Evolutionary conservation across 2,113 vertebrate species (phyloP).

Genomic region (Ptychochromis oligacanthus): DNA sequence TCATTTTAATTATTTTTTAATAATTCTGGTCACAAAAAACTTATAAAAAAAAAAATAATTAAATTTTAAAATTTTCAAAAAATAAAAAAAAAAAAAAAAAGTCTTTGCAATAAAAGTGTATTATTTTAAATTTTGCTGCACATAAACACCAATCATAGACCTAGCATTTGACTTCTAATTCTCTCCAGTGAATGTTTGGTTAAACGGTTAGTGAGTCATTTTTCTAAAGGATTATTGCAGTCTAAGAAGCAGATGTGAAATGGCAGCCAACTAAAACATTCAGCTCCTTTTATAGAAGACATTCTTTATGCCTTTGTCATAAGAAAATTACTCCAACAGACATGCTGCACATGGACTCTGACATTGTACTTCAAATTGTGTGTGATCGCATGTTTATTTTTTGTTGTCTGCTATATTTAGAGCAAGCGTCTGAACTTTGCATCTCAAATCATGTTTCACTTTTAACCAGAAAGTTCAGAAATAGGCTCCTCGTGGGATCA

Average conservation of each 20-base stretch:
- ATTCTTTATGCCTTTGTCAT: constrained; percentile 61
- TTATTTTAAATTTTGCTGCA: background rate
- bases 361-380: constrained; percentile 10
- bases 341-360: constrained; percentile 5
- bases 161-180: background rate
- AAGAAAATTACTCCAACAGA: constrained; percentile 24
- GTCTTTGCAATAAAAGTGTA: background rate
- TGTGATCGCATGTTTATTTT: constrained; percentile 32
- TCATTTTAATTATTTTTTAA: too few species aligned
- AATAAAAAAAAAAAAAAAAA: background rate
- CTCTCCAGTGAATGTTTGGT: background rate
- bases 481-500: constrained; percentile 18
- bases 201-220: background rate
- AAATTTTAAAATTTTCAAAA: background rate
- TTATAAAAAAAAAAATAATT: too few species aligned
- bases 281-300: constrained; percentile 55
- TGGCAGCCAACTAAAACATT: constrained; percentile 7
- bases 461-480: constrained; percentile 31
- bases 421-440: constrained; percentile 4
- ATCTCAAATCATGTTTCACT: constrained; percentile 29
- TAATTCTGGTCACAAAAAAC: too few species aligned
- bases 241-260: background rate
- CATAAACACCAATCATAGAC: background rate
- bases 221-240: background rate
- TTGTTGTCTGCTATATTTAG: constrained; percentile 55